These are phyloP conservation scores for Pemphigus obesinymphae DNA, from an alignment of 1,140 invertebrate genomes.

Conservation along the genomic window DNA sequence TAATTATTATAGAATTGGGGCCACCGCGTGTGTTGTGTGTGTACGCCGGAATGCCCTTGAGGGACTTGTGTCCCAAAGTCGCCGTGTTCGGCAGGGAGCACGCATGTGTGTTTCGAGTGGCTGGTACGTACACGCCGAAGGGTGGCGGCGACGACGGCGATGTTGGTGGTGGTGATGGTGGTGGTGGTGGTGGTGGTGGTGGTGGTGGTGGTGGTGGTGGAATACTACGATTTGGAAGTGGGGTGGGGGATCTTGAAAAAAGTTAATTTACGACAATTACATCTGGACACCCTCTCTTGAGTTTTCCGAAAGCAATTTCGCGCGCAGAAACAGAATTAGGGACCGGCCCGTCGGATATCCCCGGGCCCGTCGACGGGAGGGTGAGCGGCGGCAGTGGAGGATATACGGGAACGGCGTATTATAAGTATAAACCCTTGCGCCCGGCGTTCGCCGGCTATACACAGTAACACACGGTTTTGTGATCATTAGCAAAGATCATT, in stretches of 20 bases:
- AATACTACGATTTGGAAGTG: too few relatives aligned
- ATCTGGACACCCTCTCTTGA: slow-evolving; percentile 34
- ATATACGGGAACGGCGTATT: too few relatives aligned
- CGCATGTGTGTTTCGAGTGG: slow-evolving; percentile 30
- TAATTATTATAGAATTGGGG: slow-evolving; percentile 20
- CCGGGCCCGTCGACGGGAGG: background rate
- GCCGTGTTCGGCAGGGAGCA: background rate
- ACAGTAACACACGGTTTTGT: slow-evolving; percentile 34
- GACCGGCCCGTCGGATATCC: background rate
- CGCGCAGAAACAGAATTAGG: slow-evolving; percentile 21
- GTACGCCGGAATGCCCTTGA: slow-evolving; percentile 13
- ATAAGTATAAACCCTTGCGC: background rate
- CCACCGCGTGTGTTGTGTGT: too few relatives aligned
- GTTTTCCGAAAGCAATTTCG: slow-evolving; percentile 36
- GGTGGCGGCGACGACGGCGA: background rate
- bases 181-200: background rate
- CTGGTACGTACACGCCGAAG: background rate
- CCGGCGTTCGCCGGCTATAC: background rate
- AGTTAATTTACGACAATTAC: slow-evolving; percentile 37
- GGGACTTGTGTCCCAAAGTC: slow-evolving; percentile 10
- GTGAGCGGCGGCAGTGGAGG: too few relatives aligned
- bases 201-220: background rate
- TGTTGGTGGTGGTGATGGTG: background rate
- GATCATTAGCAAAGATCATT: slow-evolving; percentile 37
- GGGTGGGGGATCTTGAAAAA: slow-evolving; percentile 17